Conservation (phyloP, 1,140 invertebrate genomes). For the Pachypsylla venusta region DNA sequence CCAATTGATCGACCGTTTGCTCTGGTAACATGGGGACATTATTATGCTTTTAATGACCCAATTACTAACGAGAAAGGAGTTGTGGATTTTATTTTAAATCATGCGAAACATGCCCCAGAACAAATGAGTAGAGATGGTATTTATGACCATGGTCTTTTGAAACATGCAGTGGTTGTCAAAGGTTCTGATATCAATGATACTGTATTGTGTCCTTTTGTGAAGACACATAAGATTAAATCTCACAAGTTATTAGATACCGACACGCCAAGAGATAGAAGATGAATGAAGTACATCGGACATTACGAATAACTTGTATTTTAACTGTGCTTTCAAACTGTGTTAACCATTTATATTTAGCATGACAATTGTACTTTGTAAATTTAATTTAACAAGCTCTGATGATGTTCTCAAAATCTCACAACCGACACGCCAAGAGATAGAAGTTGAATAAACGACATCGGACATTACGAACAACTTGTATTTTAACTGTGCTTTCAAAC, state of each 20-base stretch:
- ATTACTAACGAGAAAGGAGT: constrained; percentile 36
- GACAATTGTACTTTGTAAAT: too few species aligned
- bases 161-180: constrained; percentile 37
- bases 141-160: constrained; percentile 39
- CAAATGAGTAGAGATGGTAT: constrained; percentile 41
- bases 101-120: constrained; percentile 50
- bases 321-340: too few species aligned
- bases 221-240: neutral
- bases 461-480: neutral
- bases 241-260: neutral
- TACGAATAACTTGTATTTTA: neutral
- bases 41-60: constrained; percentile 53
- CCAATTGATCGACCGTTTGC: constrained; percentile 49
- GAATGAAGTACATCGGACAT: neutral
- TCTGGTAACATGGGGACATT: constrained; percentile 59
- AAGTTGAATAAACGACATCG: neutral
- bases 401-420: too few species aligned
- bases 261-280: constrained; percentile 4
- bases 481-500: too few species aligned
- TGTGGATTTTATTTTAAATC: constrained; percentile 45
- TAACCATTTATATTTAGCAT: too few species aligned
- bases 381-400: too few species aligned
- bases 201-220: neutral
- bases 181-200: neutral
- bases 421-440: constrained; percentile 3